Evolutionary conservation across 2,888 invertebrate genomes (phyloP).

Genomic region (Adelphocoris suturalis): DNA sequence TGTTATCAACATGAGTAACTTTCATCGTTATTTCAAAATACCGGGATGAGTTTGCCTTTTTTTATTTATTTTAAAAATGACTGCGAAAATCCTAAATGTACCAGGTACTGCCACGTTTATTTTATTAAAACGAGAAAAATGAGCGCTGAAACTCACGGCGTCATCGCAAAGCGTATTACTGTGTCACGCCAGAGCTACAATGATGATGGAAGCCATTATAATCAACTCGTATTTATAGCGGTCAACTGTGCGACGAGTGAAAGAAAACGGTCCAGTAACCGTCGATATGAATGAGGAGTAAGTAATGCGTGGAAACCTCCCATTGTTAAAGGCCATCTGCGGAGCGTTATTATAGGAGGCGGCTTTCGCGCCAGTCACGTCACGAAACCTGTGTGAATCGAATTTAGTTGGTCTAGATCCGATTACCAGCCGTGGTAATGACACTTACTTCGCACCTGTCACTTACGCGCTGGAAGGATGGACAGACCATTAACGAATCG

Average conservation of each 20-base stretch:
- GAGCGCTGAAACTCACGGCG: too few species aligned
- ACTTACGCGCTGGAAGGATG: conserved; percentile 2
- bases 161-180: too few species aligned
- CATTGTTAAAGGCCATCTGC: neutral
- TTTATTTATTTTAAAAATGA: too few species aligned
- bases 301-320: neutral
- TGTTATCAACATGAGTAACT: too few species aligned
- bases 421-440: neutral
- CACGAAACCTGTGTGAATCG: conserved; percentile 25
- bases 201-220: too few species aligned
- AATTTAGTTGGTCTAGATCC: conserved; percentile 15
- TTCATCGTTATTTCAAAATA: too few species aligned
- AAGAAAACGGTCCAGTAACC: neutral
- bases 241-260: neutral
- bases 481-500: conserved; percentile 23
- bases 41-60: too few species aligned
- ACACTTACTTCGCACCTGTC: conserved; percentile 16
- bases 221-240: too few species aligned
- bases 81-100: too few species aligned
- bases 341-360: neutral
- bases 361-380: neutral
- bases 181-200: neutral
- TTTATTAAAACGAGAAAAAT: too few species aligned
- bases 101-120: too few species aligned
- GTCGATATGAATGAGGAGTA: neutral